Percentiles rank a stretch among this genome's conserved stretches.
Conservation (phyloP, 2,888 invertebrate species). For the Aplocera efformata region DNA sequence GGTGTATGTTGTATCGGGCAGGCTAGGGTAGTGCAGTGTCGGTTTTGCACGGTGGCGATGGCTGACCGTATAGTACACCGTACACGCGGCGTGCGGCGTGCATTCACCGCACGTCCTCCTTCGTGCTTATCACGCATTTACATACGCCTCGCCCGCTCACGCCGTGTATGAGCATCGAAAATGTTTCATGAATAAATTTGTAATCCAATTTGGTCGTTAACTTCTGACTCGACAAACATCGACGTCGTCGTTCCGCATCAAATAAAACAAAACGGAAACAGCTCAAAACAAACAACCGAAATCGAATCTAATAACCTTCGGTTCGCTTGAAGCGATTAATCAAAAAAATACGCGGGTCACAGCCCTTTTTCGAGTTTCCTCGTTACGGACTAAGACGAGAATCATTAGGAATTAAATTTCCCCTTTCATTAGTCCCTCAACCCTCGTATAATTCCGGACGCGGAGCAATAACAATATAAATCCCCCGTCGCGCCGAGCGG, state of each 20-base stretch:
- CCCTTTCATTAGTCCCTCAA: slow-evolving; percentile 81
- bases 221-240: slow-evolving; percentile 59
- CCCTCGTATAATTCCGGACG: slow-evolving; percentile 81
- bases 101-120: slow-evolving; percentile 54
- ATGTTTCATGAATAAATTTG: slow-evolving; percentile 79
- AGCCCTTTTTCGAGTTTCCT: slow-evolving; percentile 79
- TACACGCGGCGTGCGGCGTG: slow-evolving; percentile 36
- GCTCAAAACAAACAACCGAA: slow-evolving; percentile 48
- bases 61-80: slow-evolving; percentile 10
- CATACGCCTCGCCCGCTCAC: slow-evolving; percentile 70
- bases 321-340: slow-evolving; percentile 66
- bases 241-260: slow-evolving; percentile 43
- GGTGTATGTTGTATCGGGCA: slow-evolving; percentile 3
- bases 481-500: slow-evolving; percentile 80
- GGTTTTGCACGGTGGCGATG: slow-evolving; percentile 11
- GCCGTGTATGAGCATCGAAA: slow-evolving; percentile 73
- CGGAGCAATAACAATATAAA: slow-evolving; percentile 81
- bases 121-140: slow-evolving; percentile 75
- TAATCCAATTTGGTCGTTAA: slow-evolving; percentile 73
- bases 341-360: slow-evolving; percentile 71
- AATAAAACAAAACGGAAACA: slow-evolving; percentile 56
- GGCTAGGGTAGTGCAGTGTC: slow-evolving; percentile 2
- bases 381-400: slow-evolving; percentile 80
- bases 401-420: slow-evolving; percentile 81
- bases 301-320: slow-evolving; percentile 64